A percentile compares a stretch with the other conserved stretches of the same genome.
These are phyloP conservation scores for Prietella phreatophila DNA, from an alignment of 2,113 vertebrate species.

Conservation along the genomic window DNA sequence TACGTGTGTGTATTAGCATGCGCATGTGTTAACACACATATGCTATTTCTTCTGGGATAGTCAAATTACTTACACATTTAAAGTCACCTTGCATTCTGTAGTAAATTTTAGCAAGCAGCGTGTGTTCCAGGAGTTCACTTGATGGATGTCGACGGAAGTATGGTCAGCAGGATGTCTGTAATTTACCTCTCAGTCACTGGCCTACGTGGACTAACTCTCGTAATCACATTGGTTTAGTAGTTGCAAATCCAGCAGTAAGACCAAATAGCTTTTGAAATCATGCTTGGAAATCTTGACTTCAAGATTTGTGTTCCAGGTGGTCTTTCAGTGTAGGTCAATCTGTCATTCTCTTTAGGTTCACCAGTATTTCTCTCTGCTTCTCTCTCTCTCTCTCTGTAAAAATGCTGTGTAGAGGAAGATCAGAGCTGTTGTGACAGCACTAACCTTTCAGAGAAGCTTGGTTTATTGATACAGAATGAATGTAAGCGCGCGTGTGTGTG, in stretches of 20 bases:
- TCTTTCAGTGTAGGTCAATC: conserved; percentile 1
- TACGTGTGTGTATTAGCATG: background rate
- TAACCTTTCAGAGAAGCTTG: conserved; percentile 58
- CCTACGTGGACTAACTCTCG: background rate
- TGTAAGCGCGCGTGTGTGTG: conserved; percentile 1
- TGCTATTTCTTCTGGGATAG: background rate
- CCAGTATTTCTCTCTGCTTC: background rate
- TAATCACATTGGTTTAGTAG: background rate
- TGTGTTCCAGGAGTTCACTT: conserved; percentile 1
- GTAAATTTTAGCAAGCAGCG: conserved; percentile 4
- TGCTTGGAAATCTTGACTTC: background rate
- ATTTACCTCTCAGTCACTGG: background rate
- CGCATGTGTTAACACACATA: background rate
- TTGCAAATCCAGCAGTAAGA: background rate
- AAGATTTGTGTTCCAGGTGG: background rate
- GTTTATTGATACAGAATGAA: conserved; percentile 49
- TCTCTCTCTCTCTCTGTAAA: background rate
- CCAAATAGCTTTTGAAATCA: conserved; percentile 1
- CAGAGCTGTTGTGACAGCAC: conserved; percentile 46
- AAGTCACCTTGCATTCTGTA: conserved; percentile 16
- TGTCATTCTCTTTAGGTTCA: background rate
- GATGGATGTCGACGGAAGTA: background rate
- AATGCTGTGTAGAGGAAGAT: conserved; percentile 31
- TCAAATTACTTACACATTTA: conserved; percentile 2
- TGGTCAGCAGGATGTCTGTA: background rate